Base-by-base conservation (phyloP, 2,113 vertebrate genomes). In the Heterocephalus glaber region DNA sequence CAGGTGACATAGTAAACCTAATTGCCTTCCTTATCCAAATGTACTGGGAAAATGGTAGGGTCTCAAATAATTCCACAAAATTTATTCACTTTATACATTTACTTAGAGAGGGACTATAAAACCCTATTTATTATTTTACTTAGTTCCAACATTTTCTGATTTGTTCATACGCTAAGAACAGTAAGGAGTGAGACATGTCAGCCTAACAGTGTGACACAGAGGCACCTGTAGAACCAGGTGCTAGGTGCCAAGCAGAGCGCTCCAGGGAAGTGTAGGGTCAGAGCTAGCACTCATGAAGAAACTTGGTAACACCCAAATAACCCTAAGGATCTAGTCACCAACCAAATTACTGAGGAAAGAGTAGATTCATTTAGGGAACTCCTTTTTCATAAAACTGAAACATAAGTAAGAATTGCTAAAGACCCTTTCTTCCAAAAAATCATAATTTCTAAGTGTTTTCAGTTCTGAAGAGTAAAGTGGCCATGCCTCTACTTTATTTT, bases 41-140 rank as follows among this genome's bases (percentile, higher is more conserved):
- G 72, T 58, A 77, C 81, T 60, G 22, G 83, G 56, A 30, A 33
- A 49, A 5, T 68, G 63, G 16, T 8, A 85, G 63, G 3, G 2
- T 63, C 61, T 82, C 54, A 13, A 90, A 79, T 86, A 87, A 58
- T 87, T 28, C 66, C 52, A 85, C 30, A 97, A 79, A 74, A 87
- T 76, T 68, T 16, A 38, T 54, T 87, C 24, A 56, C 17, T 90
- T 88, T 77, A 11, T 80, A 16, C 65, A 84, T 89, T 94, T 95
- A 74, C 22, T 91, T 95, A 38, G 2, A 89, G 16, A 94, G 81
- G 17, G 74, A 81, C 47, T 95, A 10, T 35, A 70, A 86, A 87
- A 33, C 2, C 14, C 11, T 96, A 0, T 68, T 77, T 76, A 28
- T 85, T 95, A 84, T 61, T 86, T 93, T 80, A 60, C 72, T 74